Conservation (phyloP, 2,797 vertebrate genomes). For the Sitta carolinensis region DNA sequence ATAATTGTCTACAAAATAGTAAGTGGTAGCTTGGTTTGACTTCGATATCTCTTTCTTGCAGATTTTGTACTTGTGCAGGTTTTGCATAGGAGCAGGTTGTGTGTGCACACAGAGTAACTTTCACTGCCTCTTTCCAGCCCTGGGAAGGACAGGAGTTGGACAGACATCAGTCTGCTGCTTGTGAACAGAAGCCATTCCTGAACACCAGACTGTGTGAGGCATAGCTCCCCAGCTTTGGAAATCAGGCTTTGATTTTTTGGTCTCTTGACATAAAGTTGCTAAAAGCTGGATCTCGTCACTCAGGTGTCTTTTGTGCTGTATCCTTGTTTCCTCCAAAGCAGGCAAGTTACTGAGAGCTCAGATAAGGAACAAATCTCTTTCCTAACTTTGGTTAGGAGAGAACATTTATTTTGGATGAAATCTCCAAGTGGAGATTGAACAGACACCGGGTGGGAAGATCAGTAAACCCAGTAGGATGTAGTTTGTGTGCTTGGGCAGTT, state of each 20-base stretch:
- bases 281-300: not conserved
- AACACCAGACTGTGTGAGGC: not conserved
- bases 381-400: not conserved
- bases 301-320: rapidly evolving
- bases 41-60: not conserved
- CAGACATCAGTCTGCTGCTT: not conserved
- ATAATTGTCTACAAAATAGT: not conserved
- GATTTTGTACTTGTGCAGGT: not conserved
- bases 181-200: not conserved
- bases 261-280: not conserved
- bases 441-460: not conserved
- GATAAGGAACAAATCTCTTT: not conserved
- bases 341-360: not conserved
- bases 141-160: not conserved
- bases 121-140: not conserved
- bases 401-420: not conserved
- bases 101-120: not conserved
- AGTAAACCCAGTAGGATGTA: not conserved
- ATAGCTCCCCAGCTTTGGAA: not conserved
- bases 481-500: not conserved
- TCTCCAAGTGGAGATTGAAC: not conserved
- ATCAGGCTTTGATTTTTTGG: not conserved
- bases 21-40: not conserved
- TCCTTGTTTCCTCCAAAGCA: not conserved
- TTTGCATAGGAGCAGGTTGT: not conserved